phyloP scores from a whole-genome alignment of 2,797 vertebrate genomes.

The Graptemys geographica region DNA sequence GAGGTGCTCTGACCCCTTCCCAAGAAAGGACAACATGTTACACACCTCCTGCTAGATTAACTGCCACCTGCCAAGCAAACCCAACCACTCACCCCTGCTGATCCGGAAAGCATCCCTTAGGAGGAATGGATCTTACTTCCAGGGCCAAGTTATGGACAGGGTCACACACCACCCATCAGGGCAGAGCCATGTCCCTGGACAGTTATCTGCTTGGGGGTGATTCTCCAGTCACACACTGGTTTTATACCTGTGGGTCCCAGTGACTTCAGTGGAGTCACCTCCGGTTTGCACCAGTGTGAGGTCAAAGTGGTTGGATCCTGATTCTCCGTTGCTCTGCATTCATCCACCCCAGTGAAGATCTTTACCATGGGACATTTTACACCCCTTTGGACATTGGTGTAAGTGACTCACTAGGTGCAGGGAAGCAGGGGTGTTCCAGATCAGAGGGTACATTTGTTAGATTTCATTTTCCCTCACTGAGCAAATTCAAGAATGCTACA shows the following conservation, averaged over 20 bases:
- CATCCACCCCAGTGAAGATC: neutral
- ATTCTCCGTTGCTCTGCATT: neutral
- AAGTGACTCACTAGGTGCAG: neutral
- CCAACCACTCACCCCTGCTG: neutral
- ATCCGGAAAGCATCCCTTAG: rapidly evolving
- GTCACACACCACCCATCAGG: neutral
- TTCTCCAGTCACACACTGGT: neutral
- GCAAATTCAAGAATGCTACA: neutral
- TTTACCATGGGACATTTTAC: neutral
- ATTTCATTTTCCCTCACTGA: rapidly evolving
- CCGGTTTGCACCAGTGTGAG: neutral
- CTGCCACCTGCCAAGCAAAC: rapidly evolving
- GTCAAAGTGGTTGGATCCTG: neutral
- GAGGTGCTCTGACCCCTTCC: neutral
- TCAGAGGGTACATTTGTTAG: rapidly evolving
- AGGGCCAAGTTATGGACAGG: neutral
- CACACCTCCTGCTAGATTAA: neutral
- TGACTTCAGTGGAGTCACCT: neutral
- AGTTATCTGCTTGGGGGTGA: neutral
- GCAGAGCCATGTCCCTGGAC: neutral
- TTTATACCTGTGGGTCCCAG: neutral
- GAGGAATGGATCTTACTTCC: neutral
- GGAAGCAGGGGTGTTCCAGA: too few relatives aligned
- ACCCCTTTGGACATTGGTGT: neutral
- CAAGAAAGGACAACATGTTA: neutral